These are phyloP conservation scores for Eufriesea mexicana DNA, from an alignment of 1,140 invertebrate genomes.

Conservation along the genomic window DNA sequence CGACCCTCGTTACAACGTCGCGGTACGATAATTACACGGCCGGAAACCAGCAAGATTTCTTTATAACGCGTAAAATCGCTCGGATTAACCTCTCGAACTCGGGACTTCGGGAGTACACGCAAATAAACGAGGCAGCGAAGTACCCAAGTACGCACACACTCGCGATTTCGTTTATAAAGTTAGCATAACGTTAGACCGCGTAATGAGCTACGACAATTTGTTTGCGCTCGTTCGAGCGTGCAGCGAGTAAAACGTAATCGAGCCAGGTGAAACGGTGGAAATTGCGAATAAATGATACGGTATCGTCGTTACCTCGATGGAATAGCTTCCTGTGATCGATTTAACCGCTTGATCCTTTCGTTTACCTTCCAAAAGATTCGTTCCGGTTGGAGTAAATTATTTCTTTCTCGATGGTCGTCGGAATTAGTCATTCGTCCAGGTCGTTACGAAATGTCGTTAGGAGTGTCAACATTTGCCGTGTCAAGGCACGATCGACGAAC, in stretches of 20 bases:
- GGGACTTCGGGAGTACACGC: too few relatives aligned
- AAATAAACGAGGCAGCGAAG: too few relatives aligned
- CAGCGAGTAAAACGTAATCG: background rate
- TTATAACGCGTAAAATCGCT: background rate
- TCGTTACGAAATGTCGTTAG: slow-evolving; percentile 4
- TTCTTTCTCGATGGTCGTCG: background rate
- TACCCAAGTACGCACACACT: too few relatives aligned
- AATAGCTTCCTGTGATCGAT: background rate
- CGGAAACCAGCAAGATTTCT: background rate
- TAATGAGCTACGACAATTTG: background rate
- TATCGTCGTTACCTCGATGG: background rate
- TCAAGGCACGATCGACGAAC: background rate
- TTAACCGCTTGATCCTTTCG: background rate
- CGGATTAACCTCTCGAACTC: background rate
- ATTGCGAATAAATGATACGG: background rate
- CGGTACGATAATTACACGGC: background rate
- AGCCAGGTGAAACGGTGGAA: background rate
- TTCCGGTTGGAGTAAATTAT: background rate
- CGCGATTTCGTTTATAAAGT: background rate
- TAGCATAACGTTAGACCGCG: background rate
- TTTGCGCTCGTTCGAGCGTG: background rate
- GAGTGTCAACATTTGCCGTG: slow-evolving; percentile 21
- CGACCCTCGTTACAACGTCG: background rate
- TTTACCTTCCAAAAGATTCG: background rate
- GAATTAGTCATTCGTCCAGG: slow-evolving; percentile 3